Conservation (phyloP, 2,797 vertebrate genomes). For the Vultur gryphus region DNA sequence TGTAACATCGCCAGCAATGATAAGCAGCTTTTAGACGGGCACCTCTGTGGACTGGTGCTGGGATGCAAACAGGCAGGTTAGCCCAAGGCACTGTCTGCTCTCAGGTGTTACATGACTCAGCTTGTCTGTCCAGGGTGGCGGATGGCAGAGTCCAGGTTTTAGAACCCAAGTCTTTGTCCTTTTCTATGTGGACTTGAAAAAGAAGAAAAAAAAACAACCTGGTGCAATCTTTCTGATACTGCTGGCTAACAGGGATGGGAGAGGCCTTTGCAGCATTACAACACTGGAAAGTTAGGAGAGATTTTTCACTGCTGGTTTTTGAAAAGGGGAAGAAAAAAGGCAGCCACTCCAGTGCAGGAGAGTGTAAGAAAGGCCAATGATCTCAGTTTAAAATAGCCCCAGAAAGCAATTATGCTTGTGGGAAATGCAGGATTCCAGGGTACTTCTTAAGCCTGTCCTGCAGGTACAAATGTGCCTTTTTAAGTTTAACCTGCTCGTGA, state of each 20-base stretch:
- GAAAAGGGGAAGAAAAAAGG: background rate
- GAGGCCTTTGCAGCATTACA: background rate
- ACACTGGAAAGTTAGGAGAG: background rate
- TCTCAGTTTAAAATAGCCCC: constrained; percentile 39
- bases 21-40: background rate
- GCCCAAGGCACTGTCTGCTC: background rate
- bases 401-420: constrained; percentile 50
- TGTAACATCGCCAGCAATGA: fast-evolving
- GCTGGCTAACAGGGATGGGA: background rate
- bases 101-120: background rate
- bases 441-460: constrained; percentile 38
- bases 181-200: background rate
- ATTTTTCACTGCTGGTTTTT: background rate
- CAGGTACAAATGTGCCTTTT: constrained; percentile 35
- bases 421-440: constrained; percentile 5
- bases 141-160: background rate
- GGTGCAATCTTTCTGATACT: background rate
- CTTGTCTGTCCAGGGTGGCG: fast-evolving
- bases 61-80: background rate
- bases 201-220: background rate
- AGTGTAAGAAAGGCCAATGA: background rate
- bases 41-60: background rate
- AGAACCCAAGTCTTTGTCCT: background rate
- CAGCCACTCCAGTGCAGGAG: background rate
- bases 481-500: constrained; percentile 23